phyloP scores from a whole-genome alignment of 2,797 vertebrate genomes.

The Enteromius viviparus region DNA sequence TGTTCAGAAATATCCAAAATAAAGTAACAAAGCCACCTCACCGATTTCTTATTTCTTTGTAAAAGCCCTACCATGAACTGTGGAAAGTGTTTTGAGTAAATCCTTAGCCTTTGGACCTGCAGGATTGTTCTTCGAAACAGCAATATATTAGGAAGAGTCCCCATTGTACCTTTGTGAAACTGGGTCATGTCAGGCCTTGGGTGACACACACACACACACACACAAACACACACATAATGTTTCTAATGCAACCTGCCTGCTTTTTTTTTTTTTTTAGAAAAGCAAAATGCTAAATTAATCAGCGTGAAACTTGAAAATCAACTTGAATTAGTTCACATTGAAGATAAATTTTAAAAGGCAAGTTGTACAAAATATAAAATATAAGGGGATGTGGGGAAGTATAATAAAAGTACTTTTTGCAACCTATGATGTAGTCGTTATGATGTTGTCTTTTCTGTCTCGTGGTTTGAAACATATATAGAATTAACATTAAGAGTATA shows the following conservation, averaged over 20 bases:
- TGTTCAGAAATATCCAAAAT: slow-evolving; percentile 40
- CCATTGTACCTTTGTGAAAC: slow-evolving; percentile 50
- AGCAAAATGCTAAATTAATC: slow-evolving; percentile 40
- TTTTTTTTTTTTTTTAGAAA: slow-evolving; percentile 19
- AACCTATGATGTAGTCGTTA: not conserved
- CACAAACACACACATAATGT: slow-evolving; percentile 1
- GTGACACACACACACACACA: slow-evolving; percentile 45
- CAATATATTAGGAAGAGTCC: slow-evolving; percentile 53
- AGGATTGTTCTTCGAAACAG: slow-evolving; percentile 54
- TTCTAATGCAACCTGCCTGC: slow-evolving; percentile 48
- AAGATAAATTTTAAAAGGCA: not conserved
- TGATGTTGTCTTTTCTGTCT: not conserved
- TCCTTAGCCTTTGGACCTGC: slow-evolving; percentile 54
- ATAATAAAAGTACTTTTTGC: not conserved
- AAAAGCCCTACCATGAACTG: slow-evolving; percentile 12
- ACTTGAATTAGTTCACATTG: slow-evolving; percentile 1
- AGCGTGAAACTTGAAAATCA: slow-evolving; percentile 5
- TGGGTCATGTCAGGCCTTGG: slow-evolving; percentile 60
- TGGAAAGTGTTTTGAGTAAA: slow-evolving; percentile 52
- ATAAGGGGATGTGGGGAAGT: not conserved
- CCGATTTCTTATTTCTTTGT: slow-evolving; percentile 50
- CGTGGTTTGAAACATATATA: not conserved
- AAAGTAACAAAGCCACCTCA: slow-evolving; percentile 24
- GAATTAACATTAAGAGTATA: not conserved
- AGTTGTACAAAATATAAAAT: not conserved